These are phyloP conservation scores for Drosophila anomelani DNA, from an alignment of 2,888 invertebrate genomes.

Conservation along the genomic window DNA sequence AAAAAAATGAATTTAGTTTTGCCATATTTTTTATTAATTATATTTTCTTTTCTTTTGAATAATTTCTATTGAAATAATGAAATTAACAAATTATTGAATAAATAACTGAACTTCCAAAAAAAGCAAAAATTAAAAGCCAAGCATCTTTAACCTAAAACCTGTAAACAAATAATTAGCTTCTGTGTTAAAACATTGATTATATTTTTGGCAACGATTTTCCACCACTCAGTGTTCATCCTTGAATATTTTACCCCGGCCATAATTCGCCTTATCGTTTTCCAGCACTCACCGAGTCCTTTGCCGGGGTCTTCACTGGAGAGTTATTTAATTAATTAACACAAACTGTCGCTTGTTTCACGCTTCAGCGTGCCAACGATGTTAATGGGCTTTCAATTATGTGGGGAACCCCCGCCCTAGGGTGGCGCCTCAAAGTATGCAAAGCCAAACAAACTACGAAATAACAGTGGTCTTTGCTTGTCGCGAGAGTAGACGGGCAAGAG, in stretches of 20 bases:
- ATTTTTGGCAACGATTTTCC: constrained; percentile 15
- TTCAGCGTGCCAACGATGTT: constrained; percentile 64
- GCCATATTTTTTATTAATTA: too few species aligned
- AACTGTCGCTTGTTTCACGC: constrained; percentile 67
- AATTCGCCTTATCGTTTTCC: constrained; percentile 18
- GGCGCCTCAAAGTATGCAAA: constrained; percentile 24
- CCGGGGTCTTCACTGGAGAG: constrained; percentile 39
- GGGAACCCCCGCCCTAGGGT: constrained; percentile 20
- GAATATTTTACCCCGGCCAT: constrained; percentile 2
- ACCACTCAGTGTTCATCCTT: background rate
- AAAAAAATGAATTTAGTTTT: background rate
- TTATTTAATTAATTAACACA: constrained; percentile 75
- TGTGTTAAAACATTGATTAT: constrained; percentile 7
- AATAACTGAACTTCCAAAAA: too few species aligned
- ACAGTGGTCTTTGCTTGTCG: constrained; percentile 18
- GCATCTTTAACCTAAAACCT: background rate
- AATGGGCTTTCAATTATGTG: constrained; percentile 72
- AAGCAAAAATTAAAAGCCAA: too few species aligned
- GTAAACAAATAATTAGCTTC: background rate
- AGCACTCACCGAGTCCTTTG: constrained; percentile 15
- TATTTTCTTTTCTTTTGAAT: background rate
- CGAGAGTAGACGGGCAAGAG: background rate
- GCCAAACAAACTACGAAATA: constrained; percentile 29
- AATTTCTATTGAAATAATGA: too few species aligned
- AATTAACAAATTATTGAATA: too few species aligned